These are phyloP conservation scores for Eurypyga helias DNA, from an alignment of 2,113 vertebrate species.

Conservation along the genomic window DNA sequence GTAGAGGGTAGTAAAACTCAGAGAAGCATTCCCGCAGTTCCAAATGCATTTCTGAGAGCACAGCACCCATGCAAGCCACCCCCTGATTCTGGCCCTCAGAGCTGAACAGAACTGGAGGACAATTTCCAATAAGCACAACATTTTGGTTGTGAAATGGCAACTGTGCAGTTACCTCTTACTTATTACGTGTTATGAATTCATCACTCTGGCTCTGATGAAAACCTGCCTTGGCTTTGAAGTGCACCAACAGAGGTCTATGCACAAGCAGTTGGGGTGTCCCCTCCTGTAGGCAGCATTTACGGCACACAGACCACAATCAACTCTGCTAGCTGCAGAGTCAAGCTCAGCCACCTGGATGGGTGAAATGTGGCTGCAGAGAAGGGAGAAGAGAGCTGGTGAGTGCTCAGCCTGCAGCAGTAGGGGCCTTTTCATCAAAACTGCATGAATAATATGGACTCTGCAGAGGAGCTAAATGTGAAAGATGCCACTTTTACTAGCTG, in stretches of 20 bases:
- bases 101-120: neutral
- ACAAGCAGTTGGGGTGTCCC: neutral
- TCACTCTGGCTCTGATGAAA: neutral
- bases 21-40: neutral
- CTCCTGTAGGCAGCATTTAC: neutral
- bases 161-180: neutral
- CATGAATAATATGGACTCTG: neutral
- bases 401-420: neutral
- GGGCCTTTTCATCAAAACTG: neutral
- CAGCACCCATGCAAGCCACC: neutral
- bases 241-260: neutral
- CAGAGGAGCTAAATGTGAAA: neutral
- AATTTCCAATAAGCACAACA: neutral
- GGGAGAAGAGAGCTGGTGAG: neutral
- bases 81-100: neutral
- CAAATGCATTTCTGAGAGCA: neutral
- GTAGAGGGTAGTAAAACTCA: neutral
- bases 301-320: neutral
- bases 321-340: accelerated
- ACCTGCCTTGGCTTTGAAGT: neutral
- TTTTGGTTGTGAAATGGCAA: neutral
- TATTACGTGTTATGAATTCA: neutral
- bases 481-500: neutral
- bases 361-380: neutral
- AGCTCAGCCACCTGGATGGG: neutral